phyloP scores from a whole-genome alignment of 2,113 vertebrate species.

The Aspiorhynchus laticeps region DNA sequence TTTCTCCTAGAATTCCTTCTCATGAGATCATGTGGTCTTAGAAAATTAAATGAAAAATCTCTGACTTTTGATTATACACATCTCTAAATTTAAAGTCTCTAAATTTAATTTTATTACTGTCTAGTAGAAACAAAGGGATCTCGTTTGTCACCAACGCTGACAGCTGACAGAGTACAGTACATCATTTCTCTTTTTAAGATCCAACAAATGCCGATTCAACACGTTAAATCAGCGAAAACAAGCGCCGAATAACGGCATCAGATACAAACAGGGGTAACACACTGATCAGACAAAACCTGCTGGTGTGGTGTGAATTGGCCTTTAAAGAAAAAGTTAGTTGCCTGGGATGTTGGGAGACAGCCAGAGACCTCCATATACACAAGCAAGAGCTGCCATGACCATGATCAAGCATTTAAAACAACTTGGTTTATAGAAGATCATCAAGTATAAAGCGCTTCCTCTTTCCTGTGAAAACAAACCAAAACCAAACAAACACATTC shows the following conservation, averaged over 20 bases:
- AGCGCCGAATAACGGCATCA: not conserved
- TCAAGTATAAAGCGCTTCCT: not conserved
- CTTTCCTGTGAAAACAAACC: not conserved
- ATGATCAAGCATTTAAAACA: constrained; percentile 7
- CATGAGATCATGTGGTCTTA: not conserved
- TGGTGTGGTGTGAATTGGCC: not conserved
- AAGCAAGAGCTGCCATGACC: not conserved
- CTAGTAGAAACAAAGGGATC: not conserved
- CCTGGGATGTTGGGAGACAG: not conserved
- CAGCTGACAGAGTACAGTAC: too few species aligned
- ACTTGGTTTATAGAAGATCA: not conserved
- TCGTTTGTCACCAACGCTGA: not conserved
- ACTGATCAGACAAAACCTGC: not conserved
- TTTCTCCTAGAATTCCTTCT: not conserved
- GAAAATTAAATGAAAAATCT: not conserved
- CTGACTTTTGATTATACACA: not conserved
- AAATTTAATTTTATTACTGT: not conserved
- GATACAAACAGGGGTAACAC: not conserved
- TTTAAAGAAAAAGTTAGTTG: not conserved
- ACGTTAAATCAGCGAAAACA: not conserved
- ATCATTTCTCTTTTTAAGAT: not conserved
- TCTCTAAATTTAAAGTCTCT: not conserved
- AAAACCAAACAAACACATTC: not conserved
- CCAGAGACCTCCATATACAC: not conserved
- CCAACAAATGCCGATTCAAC: not conserved